Evolutionary conservation across 2,888 invertebrate genomes (phyloP), one percentile per base, ranked within the genome.

Genomic region (Auanema sp.): DNA sequence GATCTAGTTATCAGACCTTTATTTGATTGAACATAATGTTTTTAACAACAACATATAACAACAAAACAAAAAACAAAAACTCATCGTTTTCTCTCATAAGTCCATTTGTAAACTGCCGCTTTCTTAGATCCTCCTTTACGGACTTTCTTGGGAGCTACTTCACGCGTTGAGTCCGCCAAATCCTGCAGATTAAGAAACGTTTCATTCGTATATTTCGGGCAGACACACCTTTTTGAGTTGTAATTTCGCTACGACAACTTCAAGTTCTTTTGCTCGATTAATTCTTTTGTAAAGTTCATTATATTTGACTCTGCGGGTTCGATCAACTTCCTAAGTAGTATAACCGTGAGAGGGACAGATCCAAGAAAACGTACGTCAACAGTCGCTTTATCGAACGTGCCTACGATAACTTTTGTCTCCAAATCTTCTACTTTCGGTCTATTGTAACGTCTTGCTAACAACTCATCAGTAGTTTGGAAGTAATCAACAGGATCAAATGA

Each of bases 401-500:
- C 77, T n/a, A 60, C 44, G 14, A 78, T 65, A 0, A 60, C 60
- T 18, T 66, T 69, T 4, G 65, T 62, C 8, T 57, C 50, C 21
- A 79, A 44, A 56, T 64, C 65, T 0, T 69, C 72, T 12, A 58
- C 66, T 40, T 66, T 88, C 0, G 89, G 89, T 54, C 91, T 85
- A 83, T 92, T 92, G 76, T 89, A 89, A 77, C 89, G 88, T 54
- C 90, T 87, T 12, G 87, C 87, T 1, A 92, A 78, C 8, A 92
- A 85, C 0, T 88, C 86, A 0, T 91, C 90, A 83, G 91, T 91
- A 0, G 92, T 92, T 76, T 90, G 89, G 57, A 91, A 85, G 67
- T 89, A 88, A 76, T 90, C 88, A 0, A 89, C 90, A 6, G 91
- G 80, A 84, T 91, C 89, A 84, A 91, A 90, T 24, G 87, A 84